phyloP scores from a whole-genome alignment of 2,888 invertebrate species.

The Volucella bombylans region DNA sequence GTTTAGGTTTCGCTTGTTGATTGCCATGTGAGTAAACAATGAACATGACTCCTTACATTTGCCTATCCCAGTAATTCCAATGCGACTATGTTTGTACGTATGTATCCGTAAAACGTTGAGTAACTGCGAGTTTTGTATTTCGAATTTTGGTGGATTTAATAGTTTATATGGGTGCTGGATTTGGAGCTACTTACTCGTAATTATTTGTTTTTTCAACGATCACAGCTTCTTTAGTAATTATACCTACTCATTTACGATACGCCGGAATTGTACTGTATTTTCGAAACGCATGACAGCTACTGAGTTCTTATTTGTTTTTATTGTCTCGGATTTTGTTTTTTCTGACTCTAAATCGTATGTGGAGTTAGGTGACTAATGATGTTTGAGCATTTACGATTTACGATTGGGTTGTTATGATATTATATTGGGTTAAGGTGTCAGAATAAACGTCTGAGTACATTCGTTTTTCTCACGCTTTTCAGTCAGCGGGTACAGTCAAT shows the following conservation, averaged over 20 bases:
- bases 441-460: slow-evolving; percentile 3
- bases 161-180: slow-evolving; percentile 5
- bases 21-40: slow-evolving; percentile 73
- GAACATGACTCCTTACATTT: slow-evolving; percentile 36
- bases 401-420: slow-evolving; percentile 16
- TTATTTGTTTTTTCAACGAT: slow-evolving; percentile 69
- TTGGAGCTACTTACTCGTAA: slow-evolving; percentile 59
- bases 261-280: not conserved
- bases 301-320: slow-evolving; percentile 51
- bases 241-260: slow-evolving; percentile 12
- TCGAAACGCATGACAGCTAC: slow-evolving; percentile 24
- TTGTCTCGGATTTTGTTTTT: slow-evolving; percentile 32
- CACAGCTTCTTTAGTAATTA: slow-evolving; percentile 70
- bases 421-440: slow-evolving; percentile 53
- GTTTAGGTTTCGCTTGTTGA: slow-evolving; percentile 70
- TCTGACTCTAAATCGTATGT: slow-evolving; percentile 17
- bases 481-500: not conserved
- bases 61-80: slow-evolving; percentile 15
- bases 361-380: not conserved
- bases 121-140: slow-evolving; percentile 26
- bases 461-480: slow-evolving; percentile 53
- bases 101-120: not conserved
- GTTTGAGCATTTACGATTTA: slow-evolving; percentile 14
- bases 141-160: slow-evolving; percentile 47
- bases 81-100: not conserved